Percentiles rank a stretch among this genome's conserved stretches.
phyloP scores from a whole-genome alignment of 2,888 invertebrate species.

The Eilema sororculum region DNA sequence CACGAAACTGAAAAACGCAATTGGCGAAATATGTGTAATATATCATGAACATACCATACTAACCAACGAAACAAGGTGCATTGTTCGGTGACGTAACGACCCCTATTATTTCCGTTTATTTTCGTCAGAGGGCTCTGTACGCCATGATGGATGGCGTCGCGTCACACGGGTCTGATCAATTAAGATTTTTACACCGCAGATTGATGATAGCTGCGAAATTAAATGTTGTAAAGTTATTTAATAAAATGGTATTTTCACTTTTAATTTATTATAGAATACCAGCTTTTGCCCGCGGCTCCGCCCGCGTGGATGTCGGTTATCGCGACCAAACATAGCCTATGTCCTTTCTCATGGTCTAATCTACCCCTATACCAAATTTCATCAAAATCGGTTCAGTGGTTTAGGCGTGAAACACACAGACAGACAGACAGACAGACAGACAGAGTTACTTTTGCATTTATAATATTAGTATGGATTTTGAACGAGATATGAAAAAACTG shows the following conservation, averaged over 20 bases:
- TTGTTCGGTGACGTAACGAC: background rate
- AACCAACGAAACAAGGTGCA: too few species aligned
- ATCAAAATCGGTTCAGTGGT: too few species aligned
- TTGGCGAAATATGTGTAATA: too few species aligned
- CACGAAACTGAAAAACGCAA: too few species aligned
- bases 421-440: too few species aligned
- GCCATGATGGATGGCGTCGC: constrained; percentile 42
- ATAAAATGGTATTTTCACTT: background rate
- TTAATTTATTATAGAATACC: background rate
- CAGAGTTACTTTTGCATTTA: too few species aligned
- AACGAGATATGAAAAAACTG: background rate
- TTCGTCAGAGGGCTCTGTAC: constrained; percentile 17
- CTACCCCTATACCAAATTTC: too few species aligned
- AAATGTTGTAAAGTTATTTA: constrained; percentile 19
- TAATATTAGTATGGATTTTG: background rate
- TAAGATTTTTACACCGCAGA: constrained; percentile 44
- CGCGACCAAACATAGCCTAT: too few species aligned
- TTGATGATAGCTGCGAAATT: constrained; percentile 42
- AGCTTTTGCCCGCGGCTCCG: too few species aligned
- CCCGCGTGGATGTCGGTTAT: too few species aligned
- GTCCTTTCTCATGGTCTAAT: too few species aligned
- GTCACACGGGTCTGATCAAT: constrained; percentile 46
- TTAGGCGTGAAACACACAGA: too few species aligned
- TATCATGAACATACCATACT: background rate
- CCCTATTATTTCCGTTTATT: constrained; percentile 11